A percentile compares a stretch with the other conserved stretches of the same genome.
These are phyloP conservation scores for Trachemys scripta DNA, from an alignment of 2,113 vertebrate species.

Conservation along the genomic window DNA sequence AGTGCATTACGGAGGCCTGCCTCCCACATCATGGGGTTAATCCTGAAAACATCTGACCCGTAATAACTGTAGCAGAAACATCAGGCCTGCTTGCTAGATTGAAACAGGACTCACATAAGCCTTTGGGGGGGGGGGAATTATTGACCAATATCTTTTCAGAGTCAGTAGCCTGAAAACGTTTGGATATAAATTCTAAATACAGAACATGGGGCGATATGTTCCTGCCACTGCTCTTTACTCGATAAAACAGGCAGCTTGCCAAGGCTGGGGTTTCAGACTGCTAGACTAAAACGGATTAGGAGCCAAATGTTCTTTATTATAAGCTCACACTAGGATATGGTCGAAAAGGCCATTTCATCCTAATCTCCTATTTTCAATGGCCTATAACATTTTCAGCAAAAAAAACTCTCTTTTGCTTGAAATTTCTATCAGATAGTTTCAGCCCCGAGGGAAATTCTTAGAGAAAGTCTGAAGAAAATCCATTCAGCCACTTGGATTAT, in stretches of 20 bases:
- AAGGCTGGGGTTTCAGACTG: background rate
- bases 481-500: background rate
- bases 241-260: background rate
- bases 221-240: background rate
- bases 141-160: background rate
- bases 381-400: background rate
- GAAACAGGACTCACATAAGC: background rate
- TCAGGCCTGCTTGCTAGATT: background rate
- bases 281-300: background rate
- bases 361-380: background rate
- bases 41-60: background rate
- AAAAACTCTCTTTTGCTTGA: background rate
- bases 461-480: background rate
- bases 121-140: background rate
- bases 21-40: background rate
- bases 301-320: background rate
- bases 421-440: background rate
- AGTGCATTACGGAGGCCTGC: background rate
- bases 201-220: background rate
- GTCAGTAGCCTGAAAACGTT: background rate
- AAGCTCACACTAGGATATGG: background rate
- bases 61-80: background rate
- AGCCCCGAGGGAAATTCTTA: background rate
- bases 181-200: background rate
- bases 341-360: background rate